Evolutionary conservation across 2,797 vertebrate genomes (phyloP).

Genomic region (Eulemur coronatus): DNA sequence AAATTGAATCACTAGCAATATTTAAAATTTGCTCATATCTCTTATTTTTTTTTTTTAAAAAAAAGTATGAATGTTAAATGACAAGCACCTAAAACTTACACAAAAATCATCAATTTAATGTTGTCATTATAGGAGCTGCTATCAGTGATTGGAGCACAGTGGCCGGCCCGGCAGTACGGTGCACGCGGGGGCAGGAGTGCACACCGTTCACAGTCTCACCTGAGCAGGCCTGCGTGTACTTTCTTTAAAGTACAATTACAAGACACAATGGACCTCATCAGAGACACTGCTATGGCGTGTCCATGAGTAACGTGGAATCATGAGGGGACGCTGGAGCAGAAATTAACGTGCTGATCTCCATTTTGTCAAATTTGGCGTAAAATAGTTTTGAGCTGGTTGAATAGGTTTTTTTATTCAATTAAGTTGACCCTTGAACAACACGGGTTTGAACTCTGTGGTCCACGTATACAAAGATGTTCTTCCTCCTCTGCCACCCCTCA

Average conservation of each 20-base stretch:
- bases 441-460: background rate
- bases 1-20: background rate
- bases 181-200: accelerated
- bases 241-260: background rate
- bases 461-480: background rate
- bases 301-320: background rate
- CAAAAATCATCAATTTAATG: background rate
- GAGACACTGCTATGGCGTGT: background rate
- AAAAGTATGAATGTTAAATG: background rate
- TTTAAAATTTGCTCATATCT: background rate
- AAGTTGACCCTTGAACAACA: background rate
- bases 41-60: background rate
- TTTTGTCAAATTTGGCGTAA: background rate
- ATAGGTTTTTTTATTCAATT: background rate
- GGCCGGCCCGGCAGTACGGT: accelerated
- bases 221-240: background rate
- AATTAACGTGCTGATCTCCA: background rate
- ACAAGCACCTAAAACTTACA: background rate
- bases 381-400: background rate
- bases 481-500: background rate
- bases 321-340: background rate
- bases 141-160: accelerated
- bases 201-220: background rate
- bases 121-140: background rate
- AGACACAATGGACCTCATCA: background rate